These are phyloP conservation scores for Agonopterix arenella DNA, from an alignment of 2,888 invertebrate genomes.

Conservation along the genomic window DNA sequence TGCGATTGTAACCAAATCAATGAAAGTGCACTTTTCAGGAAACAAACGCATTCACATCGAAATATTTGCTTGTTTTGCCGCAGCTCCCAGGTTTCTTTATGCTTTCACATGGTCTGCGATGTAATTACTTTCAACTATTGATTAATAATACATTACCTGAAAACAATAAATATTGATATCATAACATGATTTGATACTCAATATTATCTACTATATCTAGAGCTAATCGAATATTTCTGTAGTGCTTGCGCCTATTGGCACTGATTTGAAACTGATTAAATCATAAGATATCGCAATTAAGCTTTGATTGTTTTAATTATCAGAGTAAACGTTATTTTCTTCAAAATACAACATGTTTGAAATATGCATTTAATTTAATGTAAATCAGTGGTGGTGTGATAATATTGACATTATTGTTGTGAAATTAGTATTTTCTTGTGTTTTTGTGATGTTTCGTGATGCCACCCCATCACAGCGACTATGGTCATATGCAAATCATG, in stretches of 20 bases:
- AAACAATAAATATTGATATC: no score
- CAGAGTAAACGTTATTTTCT: slow-evolving; percentile 11
- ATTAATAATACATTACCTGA: no score
- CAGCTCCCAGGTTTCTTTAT: slow-evolving; percentile 31
- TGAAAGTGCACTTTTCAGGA: slow-evolving; percentile 39
- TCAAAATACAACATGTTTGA: slow-evolving; percentile 9
- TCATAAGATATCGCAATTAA: slow-evolving; percentile 5
- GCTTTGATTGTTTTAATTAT: slow-evolving; percentile 15
- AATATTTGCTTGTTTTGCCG: slow-evolving; percentile 46
- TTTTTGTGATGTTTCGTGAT: slow-evolving; percentile 35
- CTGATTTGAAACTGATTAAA: slow-evolving; percentile 18
- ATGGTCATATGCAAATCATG: slow-evolving; percentile 45
- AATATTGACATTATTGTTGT: background rate
- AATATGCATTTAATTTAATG: background rate
- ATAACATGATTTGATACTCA: background rate
- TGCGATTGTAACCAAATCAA: slow-evolving; percentile 51
- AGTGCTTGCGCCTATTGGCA: slow-evolving; percentile 12
- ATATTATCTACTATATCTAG: background rate
- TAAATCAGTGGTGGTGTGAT: background rate
- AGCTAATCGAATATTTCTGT: slow-evolving; percentile 1
- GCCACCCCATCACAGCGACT: slow-evolving; percentile 30
- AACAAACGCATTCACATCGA: slow-evolving; percentile 55
- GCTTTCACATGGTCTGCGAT: background rate
- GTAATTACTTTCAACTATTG: no score
- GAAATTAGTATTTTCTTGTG: background rate